Evolutionary conservation across 2,797 vertebrate genomes (phyloP).

Genomic region (Cuculus canorus): DNA sequence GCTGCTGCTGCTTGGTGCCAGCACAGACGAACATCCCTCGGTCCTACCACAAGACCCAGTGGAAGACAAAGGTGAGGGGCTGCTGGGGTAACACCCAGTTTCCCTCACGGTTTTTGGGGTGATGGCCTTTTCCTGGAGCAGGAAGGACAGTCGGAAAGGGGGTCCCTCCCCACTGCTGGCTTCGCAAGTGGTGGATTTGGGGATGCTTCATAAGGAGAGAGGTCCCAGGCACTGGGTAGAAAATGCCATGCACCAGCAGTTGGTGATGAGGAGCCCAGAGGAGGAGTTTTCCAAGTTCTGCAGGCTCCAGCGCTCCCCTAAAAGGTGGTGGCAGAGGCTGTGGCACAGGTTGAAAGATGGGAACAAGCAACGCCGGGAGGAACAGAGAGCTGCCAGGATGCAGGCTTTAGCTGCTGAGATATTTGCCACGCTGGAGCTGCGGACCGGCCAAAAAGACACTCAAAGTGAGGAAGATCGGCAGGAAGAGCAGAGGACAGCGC

Average conservation of each 20-base stretch:
- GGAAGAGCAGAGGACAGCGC: neutral
- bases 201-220: neutral
- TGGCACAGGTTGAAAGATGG: rapidly evolving
- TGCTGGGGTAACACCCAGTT: neutral
- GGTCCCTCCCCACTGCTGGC: rapidly evolving
- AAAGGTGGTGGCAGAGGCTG: neutral
- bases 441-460: neutral
- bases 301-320: rapidly evolving
- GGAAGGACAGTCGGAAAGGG: neutral
- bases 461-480: neutral
- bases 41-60: neutral
- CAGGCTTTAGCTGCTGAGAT: neutral
- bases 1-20: too few relatives aligned
- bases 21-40: neutral
- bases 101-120: rapidly evolving
- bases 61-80: neutral
- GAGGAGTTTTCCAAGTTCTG: neutral
- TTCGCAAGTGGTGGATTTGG: neutral
- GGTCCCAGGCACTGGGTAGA: neutral
- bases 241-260: neutral
- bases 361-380: neutral
- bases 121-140: neutral
- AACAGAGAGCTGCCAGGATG: neutral
- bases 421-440: neutral
- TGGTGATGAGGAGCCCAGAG: rapidly evolving